Base-by-base conservation (phyloP, 2,797 vertebrate species). In the Leucoraja ocellata region DNA sequence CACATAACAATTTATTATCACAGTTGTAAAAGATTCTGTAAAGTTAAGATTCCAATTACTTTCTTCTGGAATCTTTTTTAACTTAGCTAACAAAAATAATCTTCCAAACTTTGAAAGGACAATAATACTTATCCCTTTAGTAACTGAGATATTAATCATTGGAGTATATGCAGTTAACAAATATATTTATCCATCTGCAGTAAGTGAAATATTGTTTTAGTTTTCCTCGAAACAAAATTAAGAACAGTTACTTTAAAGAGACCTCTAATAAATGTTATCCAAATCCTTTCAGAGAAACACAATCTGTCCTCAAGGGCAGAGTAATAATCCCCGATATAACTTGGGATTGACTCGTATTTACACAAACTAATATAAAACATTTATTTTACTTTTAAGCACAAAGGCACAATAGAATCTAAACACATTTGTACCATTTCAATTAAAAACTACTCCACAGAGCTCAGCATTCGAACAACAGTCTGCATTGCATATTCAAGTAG, bases 181-280 rank as follows among this genome's bases (percentile, higher is more conserved):
- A 61, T 13, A 25, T 58, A 61, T 84, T 84, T 28, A 23, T 58
- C 46, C 21, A 10, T 9, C 46, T 58, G 46, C 81, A 84, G 54
- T 25, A 46, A 25, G 46, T 58, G 81, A 84, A 28, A 58, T 83
- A 61, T 32, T 25, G 23, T 84, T 58, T 84, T 81, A 28, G 25
- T 61, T 84, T 84, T 84, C 25, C 46, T 61, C 54, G 54, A 84
- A 61, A 46, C 46, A 10, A 63, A n/a, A 84, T n/a, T 28, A 63
- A 86, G 58, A 86, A 58, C 14, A 81, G 36, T 81, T 86, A 86
- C 58, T n/a, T 86, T 63, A 63, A 81, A 80, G 81, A 84, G 10
- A 61, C 18, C 46, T n/a, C 46, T 86, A n/a, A 63, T 28, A 86
- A 86, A 58, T 13, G 11, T 63, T 86, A n/a, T 61, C 25, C 54